Conservation (phyloP, 2,888 invertebrate genomes). For the Cyclophora albipunctata region DNA sequence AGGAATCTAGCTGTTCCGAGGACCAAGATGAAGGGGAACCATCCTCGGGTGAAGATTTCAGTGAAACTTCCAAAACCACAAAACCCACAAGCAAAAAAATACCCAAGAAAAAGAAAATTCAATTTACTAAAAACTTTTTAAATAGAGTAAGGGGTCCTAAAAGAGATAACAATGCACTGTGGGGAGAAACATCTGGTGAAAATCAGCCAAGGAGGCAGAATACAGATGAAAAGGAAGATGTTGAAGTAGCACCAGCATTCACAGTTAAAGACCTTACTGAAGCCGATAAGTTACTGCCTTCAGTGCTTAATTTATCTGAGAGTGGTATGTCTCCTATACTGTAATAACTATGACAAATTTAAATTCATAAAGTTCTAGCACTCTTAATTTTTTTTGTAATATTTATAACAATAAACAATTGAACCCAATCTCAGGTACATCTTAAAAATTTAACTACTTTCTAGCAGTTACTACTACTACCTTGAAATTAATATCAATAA, state of each 20-base stretch:
- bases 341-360: too few relatives aligned
- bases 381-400: too few relatives aligned
- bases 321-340: slow-evolving; percentile 49
- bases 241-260: slow-evolving; percentile 29
- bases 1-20: slow-evolving; percentile 42
- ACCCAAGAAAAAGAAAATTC: slow-evolving; percentile 25
- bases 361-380: too few relatives aligned
- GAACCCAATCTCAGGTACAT: too few relatives aligned
- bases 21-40: slow-evolving; percentile 28
- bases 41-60: slow-evolving; percentile 51
- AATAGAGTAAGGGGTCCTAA: slow-evolving; percentile 22
- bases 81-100: slow-evolving; percentile 7
- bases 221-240: slow-evolving; percentile 32
- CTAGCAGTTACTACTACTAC: too few relatives aligned
- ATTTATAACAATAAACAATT: too few relatives aligned
- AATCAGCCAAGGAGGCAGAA: slow-evolving; percentile 19
- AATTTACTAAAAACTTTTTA: slow-evolving; percentile 43
- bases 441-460: too few relatives aligned
- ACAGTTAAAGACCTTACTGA: slow-evolving; percentile 63
- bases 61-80: slow-evolving; percentile 22
- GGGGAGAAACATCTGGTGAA: too few relatives aligned
- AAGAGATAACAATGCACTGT: too few relatives aligned
- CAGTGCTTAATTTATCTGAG: slow-evolving; percentile 64
- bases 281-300: slow-evolving; percentile 60
- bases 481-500: too few relatives aligned